Base-by-base conservation (phyloP, 2,797 vertebrate genomes). In the Pseudocheirus occidentalis region DNA sequence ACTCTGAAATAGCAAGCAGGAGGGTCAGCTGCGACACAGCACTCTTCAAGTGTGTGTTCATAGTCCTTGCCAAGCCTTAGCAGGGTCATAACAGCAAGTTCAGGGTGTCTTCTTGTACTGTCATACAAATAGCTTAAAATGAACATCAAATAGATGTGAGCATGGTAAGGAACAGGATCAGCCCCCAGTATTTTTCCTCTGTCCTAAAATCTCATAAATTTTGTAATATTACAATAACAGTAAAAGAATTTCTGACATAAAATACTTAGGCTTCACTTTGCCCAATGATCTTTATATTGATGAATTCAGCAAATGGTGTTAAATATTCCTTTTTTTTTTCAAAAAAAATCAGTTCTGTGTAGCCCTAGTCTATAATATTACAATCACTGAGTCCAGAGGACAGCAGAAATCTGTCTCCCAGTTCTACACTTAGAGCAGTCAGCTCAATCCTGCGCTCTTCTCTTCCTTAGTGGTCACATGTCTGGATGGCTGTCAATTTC, bases 41-140 rank as follows among this genome's bases (percentile, higher is more conserved):
- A 99, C 46, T 96, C 98, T 0, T 98, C 95, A 97, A 99, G 92
- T 3, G 95, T 96, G 62, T 31, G 1, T 98, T 98, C 97, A 0
- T 98, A 99, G 0, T 5, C 62, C 95, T 97, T 98, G 1, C 95
- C 3, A 3, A 98, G 0, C 94, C 98, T 98, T 95, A 98, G 11
- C 0, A 98, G 29, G 97, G 98, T 34, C 13, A 93, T 0, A 0
- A 94, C 3, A 66, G 98, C 95, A 18, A 92, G 66, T 0, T 98
- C 98, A 0, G 96, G 97, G 59, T 98, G 97, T 55, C 98, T 98
- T 95, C 98, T 98, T 54, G 96, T 0, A 1, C 97, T 97, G 0
- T 99, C 98, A 73, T 98, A 97, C 73, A 99, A 0, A 95, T 98
- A 98, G 96, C 98, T 99, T 95, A 96, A 94, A 58, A 96, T 0